A percentile compares a stretch with the other conserved stretches of the same genome.
Evolutionary conservation across 2,797 vertebrate species (phyloP).

Genomic region (Oryzias sinensis): DNA sequence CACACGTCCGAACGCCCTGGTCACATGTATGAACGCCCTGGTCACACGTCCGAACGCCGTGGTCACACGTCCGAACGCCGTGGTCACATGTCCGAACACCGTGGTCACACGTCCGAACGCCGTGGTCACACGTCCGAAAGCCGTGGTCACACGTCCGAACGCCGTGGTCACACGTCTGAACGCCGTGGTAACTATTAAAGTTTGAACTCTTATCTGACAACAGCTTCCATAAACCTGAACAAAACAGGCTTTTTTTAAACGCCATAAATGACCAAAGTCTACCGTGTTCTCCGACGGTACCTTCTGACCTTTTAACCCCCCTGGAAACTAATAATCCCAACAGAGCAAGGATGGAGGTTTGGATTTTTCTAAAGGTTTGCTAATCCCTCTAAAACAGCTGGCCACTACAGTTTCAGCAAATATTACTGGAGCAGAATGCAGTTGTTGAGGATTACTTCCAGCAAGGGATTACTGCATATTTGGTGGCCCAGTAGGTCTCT

Average conservation of each 20-base stretch:
- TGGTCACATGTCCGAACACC: too few species aligned
- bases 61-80: too few species aligned
- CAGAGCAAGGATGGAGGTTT: background rate
- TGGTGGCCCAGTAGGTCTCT: conserved; percentile 2
- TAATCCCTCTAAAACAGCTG: conserved; percentile 13
- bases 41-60: too few species aligned
- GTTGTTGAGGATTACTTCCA: conserved; percentile 24
- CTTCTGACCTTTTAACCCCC: background rate
- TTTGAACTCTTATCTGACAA: too few species aligned
- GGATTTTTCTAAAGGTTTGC: conserved; percentile 13
- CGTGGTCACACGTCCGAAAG: too few species aligned
- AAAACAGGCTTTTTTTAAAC: background rate
- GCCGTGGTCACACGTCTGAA: too few species aligned
- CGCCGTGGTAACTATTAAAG: too few species aligned
- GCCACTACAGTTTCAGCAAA: conserved; percentile 5
- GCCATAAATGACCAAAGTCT: background rate
- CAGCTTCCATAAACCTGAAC: too few species aligned
- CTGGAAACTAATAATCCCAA: conserved; percentile 2
- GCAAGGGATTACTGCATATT: conserved; percentile 6
- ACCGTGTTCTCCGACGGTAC: background rate
- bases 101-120: too few species aligned
- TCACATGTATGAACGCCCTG: too few species aligned
- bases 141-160: too few species aligned
- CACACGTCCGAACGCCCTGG: too few species aligned
- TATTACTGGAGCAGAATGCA: conserved; percentile 5